These are phyloP conservation scores for Caenorhabditis afra DNA, from an alignment of 2,888 invertebrate genomes.

Conservation along the genomic window DNA sequence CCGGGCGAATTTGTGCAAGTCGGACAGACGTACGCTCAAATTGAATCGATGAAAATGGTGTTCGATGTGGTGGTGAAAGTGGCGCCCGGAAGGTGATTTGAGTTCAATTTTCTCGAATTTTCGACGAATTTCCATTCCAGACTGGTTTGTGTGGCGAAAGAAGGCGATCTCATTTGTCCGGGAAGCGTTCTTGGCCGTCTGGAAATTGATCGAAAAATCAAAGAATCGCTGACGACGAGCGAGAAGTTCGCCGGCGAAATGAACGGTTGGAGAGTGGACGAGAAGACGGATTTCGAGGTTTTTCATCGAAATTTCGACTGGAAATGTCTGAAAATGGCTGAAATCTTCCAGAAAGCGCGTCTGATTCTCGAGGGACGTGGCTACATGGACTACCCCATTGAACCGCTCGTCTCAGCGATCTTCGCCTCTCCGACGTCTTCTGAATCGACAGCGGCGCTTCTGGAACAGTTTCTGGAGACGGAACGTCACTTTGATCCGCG, in stretches of 20 bases:
- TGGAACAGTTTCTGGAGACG: constrained; percentile 27
- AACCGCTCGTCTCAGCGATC: background rate
- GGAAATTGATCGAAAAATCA: constrained; percentile 34
- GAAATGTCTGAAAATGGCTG: background rate
- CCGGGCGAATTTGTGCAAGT: constrained; percentile 43
- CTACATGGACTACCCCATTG: constrained; percentile 27
- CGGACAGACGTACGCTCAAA: constrained; percentile 51
- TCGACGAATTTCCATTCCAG: no score
- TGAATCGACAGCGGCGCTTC: background rate
- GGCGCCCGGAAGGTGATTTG: constrained; percentile 33
- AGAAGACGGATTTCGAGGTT: constrained; percentile 21
- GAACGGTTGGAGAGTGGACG: constrained; percentile 37
- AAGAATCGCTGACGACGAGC: constrained; percentile 29
- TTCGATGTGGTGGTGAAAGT: constrained; percentile 49
- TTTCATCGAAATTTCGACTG: background rate
- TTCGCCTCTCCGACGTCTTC: background rate
- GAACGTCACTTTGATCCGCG: constrained; percentile 23
- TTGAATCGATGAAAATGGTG: constrained; percentile 59
- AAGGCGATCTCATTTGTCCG: constrained; percentile 45
- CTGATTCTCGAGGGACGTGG: constrained; percentile 39
- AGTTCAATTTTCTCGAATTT: background rate
- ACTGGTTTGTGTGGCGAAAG: constrained; percentile 44
- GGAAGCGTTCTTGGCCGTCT: constrained; percentile 34
- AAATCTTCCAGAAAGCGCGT: constrained; percentile 24
- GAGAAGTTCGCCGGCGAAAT: constrained; percentile 42